Evolutionary conservation across 2,888 invertebrate genomes (phyloP).

Genomic region (Brachyopa scutellaris): DNA sequence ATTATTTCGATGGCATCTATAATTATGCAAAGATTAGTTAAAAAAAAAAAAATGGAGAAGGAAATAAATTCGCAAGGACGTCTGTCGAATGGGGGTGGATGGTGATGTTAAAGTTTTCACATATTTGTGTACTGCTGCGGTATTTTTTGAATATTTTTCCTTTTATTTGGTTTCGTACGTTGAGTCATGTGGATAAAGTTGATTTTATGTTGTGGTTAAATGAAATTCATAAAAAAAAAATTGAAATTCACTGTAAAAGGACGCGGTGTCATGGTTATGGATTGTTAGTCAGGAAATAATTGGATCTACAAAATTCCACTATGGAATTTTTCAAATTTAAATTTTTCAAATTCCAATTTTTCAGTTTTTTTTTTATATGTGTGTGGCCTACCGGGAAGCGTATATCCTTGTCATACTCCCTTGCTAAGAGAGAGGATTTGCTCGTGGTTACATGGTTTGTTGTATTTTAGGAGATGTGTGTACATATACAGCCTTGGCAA

Average conservation of each 20-base stretch:
- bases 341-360: too few species aligned
- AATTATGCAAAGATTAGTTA: slow-evolving; percentile 50
- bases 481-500: too few species aligned
- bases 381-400: too few species aligned
- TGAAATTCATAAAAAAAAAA: slow-evolving; percentile 2
- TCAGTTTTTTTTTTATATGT: too few species aligned
- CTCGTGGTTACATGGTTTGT: too few species aligned
- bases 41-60: background rate
- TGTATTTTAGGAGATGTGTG: too few species aligned
- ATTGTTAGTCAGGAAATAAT: background rate
- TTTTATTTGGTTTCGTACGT: background rate
- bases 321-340: too few species aligned
- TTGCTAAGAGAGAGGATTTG: too few species aligned
- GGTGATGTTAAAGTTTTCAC: background rate
- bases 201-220: slow-evolving; percentile 3
- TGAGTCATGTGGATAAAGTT: slow-evolving; percentile 19
- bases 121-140: too few species aligned
- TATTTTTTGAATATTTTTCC: background rate
- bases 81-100: background rate
- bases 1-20: slow-evolving; percentile 41
- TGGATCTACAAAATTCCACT: too few species aligned
- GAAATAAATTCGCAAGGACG: background rate
- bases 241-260: background rate
- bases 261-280: background rate
- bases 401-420: too few species aligned